Evolutionary conservation across 2,888 invertebrate species (phyloP), one percentile per base, ranked within the genome.

Genomic region (Nycteola revayana): DNA sequence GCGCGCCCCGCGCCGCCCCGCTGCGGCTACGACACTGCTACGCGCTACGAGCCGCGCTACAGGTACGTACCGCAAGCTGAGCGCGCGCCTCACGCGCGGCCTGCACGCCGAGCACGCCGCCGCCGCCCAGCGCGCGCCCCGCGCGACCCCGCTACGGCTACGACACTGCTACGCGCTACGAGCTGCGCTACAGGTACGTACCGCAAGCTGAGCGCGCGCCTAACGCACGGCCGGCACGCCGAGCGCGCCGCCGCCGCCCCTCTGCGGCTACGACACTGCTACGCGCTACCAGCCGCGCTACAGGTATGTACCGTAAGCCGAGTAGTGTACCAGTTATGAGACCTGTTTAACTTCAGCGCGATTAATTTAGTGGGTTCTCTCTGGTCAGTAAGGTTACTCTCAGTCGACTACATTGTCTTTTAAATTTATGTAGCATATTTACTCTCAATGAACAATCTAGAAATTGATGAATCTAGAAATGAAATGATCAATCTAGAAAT

Each of bases 151-250:
- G 29, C 64, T 83, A 34, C 53, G 75, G 1, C 65, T 60, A 28
- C 39, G 84, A 0, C 84, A 85, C 34, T 62, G 75, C 25, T 86
- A 86, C 62, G 83, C 84, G 21, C 61, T 81, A 33, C 43, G 60
- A 1, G 77, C 79, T 29, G 72, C 76, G 0, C 36, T 69, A 0
- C 70, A 85, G 75, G 89, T n/a, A n/a, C n/a, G n/a, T n/a, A n/a
- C 52, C 60, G 71, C 29, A 58, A 49, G 46, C 51, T 74, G 36
- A 60, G 61, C 41, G 59, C 54, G 41, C 65, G 72, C 0, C 64
- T 68, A 34, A 36, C 60, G 42, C 67, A 66, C 46, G 87, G 52
- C 37, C 71, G 66, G 49, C 75, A 83, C 60, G 66, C 61, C 40
- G 60, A 66, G 58, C 58, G 65, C 41, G 58, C 66, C 46, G 35